Percentiles rank a stretch among this genome's conserved stretches.
Evolutionary conservation across 1,140 invertebrate genomes (phyloP).

Genomic region (Drosophila quadrilineata): DNA sequence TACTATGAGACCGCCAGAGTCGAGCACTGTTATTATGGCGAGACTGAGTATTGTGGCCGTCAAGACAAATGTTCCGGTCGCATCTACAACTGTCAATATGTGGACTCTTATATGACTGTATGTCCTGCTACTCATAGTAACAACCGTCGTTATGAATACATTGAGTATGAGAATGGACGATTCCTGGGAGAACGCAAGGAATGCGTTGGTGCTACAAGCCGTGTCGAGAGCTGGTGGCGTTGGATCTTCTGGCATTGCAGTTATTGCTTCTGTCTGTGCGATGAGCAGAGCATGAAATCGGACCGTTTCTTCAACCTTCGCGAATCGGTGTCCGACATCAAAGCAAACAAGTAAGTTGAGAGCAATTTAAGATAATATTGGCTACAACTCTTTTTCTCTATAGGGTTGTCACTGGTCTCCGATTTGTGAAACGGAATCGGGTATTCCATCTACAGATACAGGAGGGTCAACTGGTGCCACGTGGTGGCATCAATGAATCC

Average conservation of each 20-base stretch:
- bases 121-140: background rate
- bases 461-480: background rate
- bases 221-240: background rate
- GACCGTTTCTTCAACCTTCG: conserved; percentile 3
- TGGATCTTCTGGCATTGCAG: background rate
- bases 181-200: background rate
- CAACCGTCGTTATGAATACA: background rate
- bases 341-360: too few relatives aligned
- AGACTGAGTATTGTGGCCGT: background rate
- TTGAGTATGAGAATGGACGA: background rate
- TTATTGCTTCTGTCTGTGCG: background rate
- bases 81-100: background rate
- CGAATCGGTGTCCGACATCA: background rate
- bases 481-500: background rate
- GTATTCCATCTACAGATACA: conserved; percentile 1
- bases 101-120: background rate
- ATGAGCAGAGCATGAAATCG: background rate
- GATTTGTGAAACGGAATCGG: background rate
- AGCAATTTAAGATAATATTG: too few relatives aligned
- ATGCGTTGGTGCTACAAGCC: background rate
- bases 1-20: background rate
- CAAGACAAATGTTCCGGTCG: background rate
- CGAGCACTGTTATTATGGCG: background rate
- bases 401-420: background rate
- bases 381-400: too few relatives aligned